Conservation (phyloP, 2,888 invertebrate genomes). For the Stratiomys singularior region DNA sequence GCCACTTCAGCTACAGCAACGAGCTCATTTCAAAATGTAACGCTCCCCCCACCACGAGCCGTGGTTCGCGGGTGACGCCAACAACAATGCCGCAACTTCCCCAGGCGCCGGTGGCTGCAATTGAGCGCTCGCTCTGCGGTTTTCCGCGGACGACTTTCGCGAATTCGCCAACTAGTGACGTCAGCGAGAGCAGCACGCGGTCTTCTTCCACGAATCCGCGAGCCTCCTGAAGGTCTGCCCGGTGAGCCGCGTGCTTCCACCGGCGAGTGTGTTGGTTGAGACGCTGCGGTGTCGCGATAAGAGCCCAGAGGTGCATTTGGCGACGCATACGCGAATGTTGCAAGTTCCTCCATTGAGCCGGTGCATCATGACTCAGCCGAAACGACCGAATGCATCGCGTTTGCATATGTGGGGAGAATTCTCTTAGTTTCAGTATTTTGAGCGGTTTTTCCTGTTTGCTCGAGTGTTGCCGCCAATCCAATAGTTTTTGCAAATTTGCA, state of each 20-base stretch:
- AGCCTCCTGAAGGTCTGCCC: neutral
- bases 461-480: neutral
- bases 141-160: neutral
- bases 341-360: neutral
- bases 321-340: neutral
- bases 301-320: neutral
- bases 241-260: neutral
- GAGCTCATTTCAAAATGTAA: conserved; percentile 15
- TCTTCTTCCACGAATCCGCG: neutral
- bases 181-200: conserved; percentile 3
- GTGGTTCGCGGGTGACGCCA: neutral
- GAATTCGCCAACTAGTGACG: conserved; percentile 31
- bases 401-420: neutral
- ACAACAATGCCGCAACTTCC: neutral
- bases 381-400: neutral
- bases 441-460: neutral
- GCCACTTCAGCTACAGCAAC: conserved; percentile 28
- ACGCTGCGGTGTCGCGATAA: neutral
- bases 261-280: neutral
- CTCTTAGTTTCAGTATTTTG: conserved; percentile 13
- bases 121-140: neutral
- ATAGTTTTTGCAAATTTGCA: too few relatives aligned
- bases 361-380: conserved; percentile 14
- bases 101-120: neutral
- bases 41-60: neutral